Evolutionary conservation across 2,113 vertebrate species (phyloP), one percentile per base, ranked within the genome.

Genomic region (Pomatorhinus ruficollis): DNA sequence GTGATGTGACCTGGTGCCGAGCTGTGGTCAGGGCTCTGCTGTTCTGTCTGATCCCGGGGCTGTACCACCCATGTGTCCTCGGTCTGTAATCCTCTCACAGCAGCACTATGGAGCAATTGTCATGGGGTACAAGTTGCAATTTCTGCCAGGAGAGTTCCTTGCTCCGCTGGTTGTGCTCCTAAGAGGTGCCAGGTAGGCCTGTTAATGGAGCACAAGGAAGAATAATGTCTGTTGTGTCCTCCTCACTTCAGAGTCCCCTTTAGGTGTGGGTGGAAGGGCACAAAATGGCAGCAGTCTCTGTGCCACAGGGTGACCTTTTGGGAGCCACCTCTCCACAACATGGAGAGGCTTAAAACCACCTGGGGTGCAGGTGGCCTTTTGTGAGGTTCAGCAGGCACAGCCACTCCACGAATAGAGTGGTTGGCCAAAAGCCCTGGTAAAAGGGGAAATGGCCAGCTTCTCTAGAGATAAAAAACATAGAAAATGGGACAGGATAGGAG

Each of bases 81-180:
- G 61, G 31, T 53, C 72, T 85, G 39, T 15, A 27, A 33, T 19
- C 68, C 61, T 52, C 44, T 47, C n/a, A 21, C 39, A 57, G 70
- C 44, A 84, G 50, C 13, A 7, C 39, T 54, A 16, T 4, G 0
- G 28, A 47, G 44, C 25, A n/a, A 25, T 15, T 44, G 3, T 8
- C 6, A 2, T 13, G 15, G 19, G 4, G 2, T 9, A 42, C 3
- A 4, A 28, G 12, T 12, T 52, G 13, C 15, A 35, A 25, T 33
- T 89, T 79, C 53, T 71, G 20, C 10, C 65, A 50, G 60, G 15
- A 27, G 35, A 22, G 13, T 27, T 83, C 52, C 71, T 86, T 84
- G 5, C 21, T 85, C 8, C 17, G 2, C 30, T 33, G 50, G 12
- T 37, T 71, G 17, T 33, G 20, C 15, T 47, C 33, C 49, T 33